Evolutionary conservation across 2,888 invertebrate genomes (phyloP), one percentile per base, ranked within the genome.

Genomic region (Tetranychus truncatus): DNA sequence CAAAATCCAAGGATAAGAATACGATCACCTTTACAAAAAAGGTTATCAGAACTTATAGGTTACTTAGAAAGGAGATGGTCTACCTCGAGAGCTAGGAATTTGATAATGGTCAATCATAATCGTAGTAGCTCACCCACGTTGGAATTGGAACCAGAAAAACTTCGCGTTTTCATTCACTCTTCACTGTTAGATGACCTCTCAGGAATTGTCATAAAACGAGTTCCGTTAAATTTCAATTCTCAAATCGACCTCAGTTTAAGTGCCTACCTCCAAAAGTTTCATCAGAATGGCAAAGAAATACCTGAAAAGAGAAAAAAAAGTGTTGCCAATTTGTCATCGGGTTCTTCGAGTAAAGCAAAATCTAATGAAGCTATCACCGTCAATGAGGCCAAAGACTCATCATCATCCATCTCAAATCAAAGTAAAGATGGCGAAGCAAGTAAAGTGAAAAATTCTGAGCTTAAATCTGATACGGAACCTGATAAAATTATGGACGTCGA

Each of bases 1-100:
- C 93, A 94, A 86, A 95, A 95, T 86, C 95, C 95, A 45, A 87
- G 93, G 79, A 87, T 90, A 6, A 86, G 88, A 76, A 87, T 89
- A 66, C 86, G 87, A 73, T 84, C 91, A 74, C 88, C 91, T 34
- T 85, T 91, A 75, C 90, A 91, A 80, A 87, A 90, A 78, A 86
- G 89, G 72, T 84, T 94, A 9, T 85, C 87, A 18, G 87, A 88
- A 75, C 84, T 93, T 72, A 86, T 94, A 71, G 84, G 85, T 78
- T 90, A 88, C 80, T 86, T 95, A 78, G 87, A 88, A 80, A 85
- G 86, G 77, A 87, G 91, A 80, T 95, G 95, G 95, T 65, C 55
- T n/a, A n/a, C 21, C 11, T 15, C 18, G 18, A 73, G 65, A 65
- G 9, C 5, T 4, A 11, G 65, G 11, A 34, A 20, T 65, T 21